Evolutionary conservation across 2,888 invertebrate species (phyloP).

Genomic region (Lasiommata megera): DNA sequence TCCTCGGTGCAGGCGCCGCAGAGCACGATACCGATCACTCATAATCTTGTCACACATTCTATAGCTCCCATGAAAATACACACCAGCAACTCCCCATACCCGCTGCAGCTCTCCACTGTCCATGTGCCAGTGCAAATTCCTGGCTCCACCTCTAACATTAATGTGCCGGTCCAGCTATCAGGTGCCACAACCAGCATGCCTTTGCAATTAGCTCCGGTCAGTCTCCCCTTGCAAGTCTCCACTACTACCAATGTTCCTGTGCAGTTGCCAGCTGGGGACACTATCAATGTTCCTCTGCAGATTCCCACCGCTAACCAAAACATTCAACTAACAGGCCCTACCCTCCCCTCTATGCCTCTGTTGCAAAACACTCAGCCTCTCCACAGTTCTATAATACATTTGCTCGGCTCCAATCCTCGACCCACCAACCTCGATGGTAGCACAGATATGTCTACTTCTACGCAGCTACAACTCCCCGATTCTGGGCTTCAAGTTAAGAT

Average conservation of each 20-base stretch:
- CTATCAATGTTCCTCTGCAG: constrained; percentile 72
- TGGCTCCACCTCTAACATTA: constrained; percentile 69
- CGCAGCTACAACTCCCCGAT: constrained; percentile 61
- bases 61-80: constrained; percentile 74
- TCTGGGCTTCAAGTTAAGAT: constrained; percentile 63
- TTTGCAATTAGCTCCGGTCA: constrained; percentile 67
- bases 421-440: constrained; percentile 56
- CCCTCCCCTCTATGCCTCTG: constrained; percentile 69
- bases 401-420: constrained; percentile 68
- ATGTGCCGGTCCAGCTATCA: constrained; percentile 72
- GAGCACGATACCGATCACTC: constrained; percentile 70
- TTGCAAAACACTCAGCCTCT: constrained; percentile 62
- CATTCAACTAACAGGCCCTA: constrained; percentile 58
- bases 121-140: constrained; percentile 77
- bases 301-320: constrained; percentile 60
- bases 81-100: constrained; percentile 62
- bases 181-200: constrained; percentile 62
- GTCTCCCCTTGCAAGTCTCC: constrained; percentile 69
- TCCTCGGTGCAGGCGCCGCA: constrained; percentile 72
- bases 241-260: constrained; percentile 67
- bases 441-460: constrained; percentile 59
- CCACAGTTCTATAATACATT: constrained; percentile 70
- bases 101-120: constrained; percentile 70
- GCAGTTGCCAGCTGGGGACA: constrained; percentile 68
- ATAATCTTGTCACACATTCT: constrained; percentile 70